Evolutionary conservation across 2,113 vertebrate genomes (phyloP), one percentile per base, ranked within the genome.

Genomic region (Oncorhynchus clarkii): DNA sequence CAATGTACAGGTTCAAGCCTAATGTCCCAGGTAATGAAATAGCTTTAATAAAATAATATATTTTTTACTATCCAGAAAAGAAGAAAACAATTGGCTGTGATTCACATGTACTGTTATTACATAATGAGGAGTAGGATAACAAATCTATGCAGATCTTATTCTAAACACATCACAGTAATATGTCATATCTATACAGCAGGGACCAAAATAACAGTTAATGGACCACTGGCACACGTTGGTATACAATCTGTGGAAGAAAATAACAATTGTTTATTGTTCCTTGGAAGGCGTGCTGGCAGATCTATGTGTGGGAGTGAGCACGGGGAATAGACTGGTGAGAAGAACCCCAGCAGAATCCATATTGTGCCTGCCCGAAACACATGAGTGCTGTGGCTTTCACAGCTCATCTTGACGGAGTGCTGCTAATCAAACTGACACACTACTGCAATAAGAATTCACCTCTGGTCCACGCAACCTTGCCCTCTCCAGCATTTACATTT

Each of bases 401-500:
- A 26, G 1, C 75, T 77, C 62, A 26, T 48, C 64, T 45, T 16
- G 24, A 65, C 76, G 67, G 70, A 79, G 73, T 49, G 72, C 59
- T 76, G 79, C 77, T 60, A 78, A 76, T 80, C 22, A 72, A 73
- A 54, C 45, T 54, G 66, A 65, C 65, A 80, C 70, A 60, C 82
- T 70, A 72, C 60, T 67, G 74, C 71, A 62, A 75, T 76, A 67
- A 67, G 70, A 84, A 72, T 73, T 49, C 73, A 80, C 67, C 70
- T 81, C 71, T 78, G 84, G 66, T 65, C 71, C 22, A 0, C 39
- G 70, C 20, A 78, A 83, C 80, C 78, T 78, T 72, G 76, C 78
- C 73, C 76, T 80, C 1, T 71, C 70, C 73, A 68, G 45, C 34
- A 62, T 85, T 76, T 75, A 71, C 64, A 49, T 81, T 75, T 71